These are phyloP conservation scores for Belgica antarctica DNA, from an alignment of 2,888 invertebrate genomes.

Conservation along the genomic window DNA sequence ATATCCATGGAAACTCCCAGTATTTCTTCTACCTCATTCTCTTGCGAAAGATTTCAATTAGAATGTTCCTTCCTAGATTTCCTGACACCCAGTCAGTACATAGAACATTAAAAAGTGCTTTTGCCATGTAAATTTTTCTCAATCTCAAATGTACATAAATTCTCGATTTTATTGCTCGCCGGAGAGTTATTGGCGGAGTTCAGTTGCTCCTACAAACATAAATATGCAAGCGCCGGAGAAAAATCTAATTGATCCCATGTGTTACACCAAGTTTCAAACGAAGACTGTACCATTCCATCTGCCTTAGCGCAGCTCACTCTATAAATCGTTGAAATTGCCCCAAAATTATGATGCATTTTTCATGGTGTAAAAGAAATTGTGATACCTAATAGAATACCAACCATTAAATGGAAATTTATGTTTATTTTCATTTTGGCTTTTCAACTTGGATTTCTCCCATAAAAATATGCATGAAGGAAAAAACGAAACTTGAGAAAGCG, in stretches of 20 bases:
- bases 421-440: constrained; percentile 35
- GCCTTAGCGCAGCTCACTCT: constrained; percentile 19
- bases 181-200: constrained; percentile 29
- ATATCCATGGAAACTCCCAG: not conserved
- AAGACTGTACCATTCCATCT: constrained; percentile 24
- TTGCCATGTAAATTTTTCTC: constrained; percentile 33
- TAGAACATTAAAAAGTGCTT: constrained; percentile 19
- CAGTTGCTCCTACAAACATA: not conserved
- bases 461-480: no score
- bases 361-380: constrained; percentile 23
- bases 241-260: constrained; percentile 43
- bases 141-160: constrained; percentile 41
- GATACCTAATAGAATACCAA: constrained; percentile 40
- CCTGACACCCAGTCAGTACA: not conserved
- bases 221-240: not conserved
- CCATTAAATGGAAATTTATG: constrained; percentile 43
- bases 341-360: constrained; percentile 42
- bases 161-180: constrained; percentile 38
- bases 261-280: constrained; percentile 39
- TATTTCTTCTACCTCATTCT: not conserved
- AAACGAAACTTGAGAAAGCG: no score
- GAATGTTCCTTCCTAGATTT: not conserved
- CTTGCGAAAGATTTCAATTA: constrained; percentile 21
- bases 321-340: constrained; percentile 39
- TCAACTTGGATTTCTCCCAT: no score